Evolutionary conservation across 2,797 vertebrate genomes (phyloP), one percentile per base, ranked within the genome.

Genomic region (Enteromius viviparus): DNA sequence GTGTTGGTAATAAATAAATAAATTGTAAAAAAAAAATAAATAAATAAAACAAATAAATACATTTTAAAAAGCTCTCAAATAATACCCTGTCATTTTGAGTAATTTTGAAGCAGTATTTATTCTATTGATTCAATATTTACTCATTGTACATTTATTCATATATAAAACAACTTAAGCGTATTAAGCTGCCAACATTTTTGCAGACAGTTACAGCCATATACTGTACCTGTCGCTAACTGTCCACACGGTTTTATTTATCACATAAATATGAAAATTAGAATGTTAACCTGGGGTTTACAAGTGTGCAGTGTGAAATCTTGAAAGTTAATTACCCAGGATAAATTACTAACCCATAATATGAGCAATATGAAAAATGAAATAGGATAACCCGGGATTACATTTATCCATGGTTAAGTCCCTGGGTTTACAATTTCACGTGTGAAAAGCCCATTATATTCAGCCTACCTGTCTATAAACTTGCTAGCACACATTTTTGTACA

Each of bases 381-480:
- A 32, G 5, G 47, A 53, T 32, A 75, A 55, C 49, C 49, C 19
- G 1, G 4, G n/a, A 69, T 42, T 69, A 42, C 40, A 14, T 69
- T 69, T 42, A 68, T 51, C 70, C 17, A 53, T 51, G 47, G 26
- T 53, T 72, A 72, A 74, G 8, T 53, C 47, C 47, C 29, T 74
- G 29, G 17, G 70, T 53, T 51, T 51, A 34, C 19, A 21, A 8
- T 74, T 53, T 53, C 10, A n/a, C 6, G 3, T 53, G 51, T 53
- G 29, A 34, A 64, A 53, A 53, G 19, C 19, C 29, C 47, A 53
- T 74, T 53, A 74, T n/a, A 55, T 40, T 9, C 21, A 42, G 23
- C 23, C 32, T 32, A 45, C n/a, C 23, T 29, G 49, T 75, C 15
- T 62, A 45, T 42, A 64, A 29, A 49, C 15, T 65, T 64, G 26